A percentile compares a stretch with the other conserved stretches of the same genome.
phyloP scores from a whole-genome alignment of 2,113 vertebrate species.

The Melanostigma gelatinosum region DNA sequence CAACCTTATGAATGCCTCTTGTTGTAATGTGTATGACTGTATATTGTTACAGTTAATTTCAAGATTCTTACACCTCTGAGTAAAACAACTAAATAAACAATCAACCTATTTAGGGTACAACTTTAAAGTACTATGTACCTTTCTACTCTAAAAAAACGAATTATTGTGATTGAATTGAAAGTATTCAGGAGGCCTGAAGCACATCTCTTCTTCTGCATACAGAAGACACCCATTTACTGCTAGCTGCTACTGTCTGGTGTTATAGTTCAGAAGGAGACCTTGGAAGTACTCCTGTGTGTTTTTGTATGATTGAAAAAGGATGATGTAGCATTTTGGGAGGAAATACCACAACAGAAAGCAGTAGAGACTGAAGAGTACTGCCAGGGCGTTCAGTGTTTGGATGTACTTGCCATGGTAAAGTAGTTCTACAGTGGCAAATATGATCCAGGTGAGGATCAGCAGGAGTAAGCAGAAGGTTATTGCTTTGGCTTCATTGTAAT shows the following conservation, averaged over 20 bases:
- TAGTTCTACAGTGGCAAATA: constrained; percentile 72
- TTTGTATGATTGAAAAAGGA: constrained; percentile 83
- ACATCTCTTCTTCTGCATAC: not conserved
- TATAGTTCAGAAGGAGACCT: constrained; percentile 87
- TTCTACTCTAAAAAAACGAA: not conserved
- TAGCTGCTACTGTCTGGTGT: constrained; percentile 67
- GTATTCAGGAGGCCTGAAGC: not conserved
- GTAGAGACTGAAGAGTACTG: constrained; percentile 78
- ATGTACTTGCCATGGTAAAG: constrained; percentile 78
- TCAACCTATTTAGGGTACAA: not conserved
- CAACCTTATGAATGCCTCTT: no score
- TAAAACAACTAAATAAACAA: not conserved
- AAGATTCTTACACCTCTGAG: not conserved
- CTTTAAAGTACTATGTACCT: not conserved
- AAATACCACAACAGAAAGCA: constrained; percentile 85
- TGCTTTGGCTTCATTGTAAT: constrained; percentile 60
- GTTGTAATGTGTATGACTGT: no score
- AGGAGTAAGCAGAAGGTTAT: constrained; percentile 89
- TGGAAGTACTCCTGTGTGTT: constrained; percentile 88
- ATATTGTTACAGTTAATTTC: not conserved
- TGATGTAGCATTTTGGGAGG: constrained; percentile 86
- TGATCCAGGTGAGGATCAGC: constrained; percentile 83
- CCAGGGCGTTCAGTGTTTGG: constrained; percentile 59
- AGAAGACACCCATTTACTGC: not conserved
- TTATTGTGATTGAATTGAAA: not conserved